Conservation (phyloP, 2,113 vertebrate species). For the Piprites chloris region DNA sequence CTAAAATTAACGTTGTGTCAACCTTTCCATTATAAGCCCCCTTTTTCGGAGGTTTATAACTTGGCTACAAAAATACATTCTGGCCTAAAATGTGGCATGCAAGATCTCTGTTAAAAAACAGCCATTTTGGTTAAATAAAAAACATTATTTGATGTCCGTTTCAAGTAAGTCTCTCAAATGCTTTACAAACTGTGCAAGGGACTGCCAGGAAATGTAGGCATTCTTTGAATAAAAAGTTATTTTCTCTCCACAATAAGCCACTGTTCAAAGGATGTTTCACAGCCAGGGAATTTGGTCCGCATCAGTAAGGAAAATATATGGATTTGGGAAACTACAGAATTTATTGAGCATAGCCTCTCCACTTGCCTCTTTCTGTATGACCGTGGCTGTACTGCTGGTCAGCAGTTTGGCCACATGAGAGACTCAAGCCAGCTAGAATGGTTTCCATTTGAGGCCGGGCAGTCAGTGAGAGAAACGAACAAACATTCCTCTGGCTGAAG, state of each 20-base stretch:
- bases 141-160: neutral
- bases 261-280: neutral
- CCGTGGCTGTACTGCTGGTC: neutral
- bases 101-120: conserved; percentile 22
- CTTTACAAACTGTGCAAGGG: neutral
- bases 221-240: neutral
- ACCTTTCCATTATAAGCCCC: conserved; percentile 73
- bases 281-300: neutral
- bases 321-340: neutral
- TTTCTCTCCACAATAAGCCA: neutral
- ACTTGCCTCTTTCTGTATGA: neutral
- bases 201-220: neutral
- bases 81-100: conserved; percentile 38
- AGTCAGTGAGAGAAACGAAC: neutral
- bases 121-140: conserved; percentile 40
- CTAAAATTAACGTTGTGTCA: conserved; percentile 76
- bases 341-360: neutral
- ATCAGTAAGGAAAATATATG: neutral
- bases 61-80: conserved; percentile 60
- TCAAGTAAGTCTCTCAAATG: neutral
- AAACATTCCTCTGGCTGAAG: neutral
- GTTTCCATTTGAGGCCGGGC: neutral
- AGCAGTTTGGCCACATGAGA: neutral
- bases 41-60: conserved; percentile 62
- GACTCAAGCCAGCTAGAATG: neutral